Conservation (phyloP, 2,797 vertebrate species). For the Tauraco hartlaubi region DNA sequence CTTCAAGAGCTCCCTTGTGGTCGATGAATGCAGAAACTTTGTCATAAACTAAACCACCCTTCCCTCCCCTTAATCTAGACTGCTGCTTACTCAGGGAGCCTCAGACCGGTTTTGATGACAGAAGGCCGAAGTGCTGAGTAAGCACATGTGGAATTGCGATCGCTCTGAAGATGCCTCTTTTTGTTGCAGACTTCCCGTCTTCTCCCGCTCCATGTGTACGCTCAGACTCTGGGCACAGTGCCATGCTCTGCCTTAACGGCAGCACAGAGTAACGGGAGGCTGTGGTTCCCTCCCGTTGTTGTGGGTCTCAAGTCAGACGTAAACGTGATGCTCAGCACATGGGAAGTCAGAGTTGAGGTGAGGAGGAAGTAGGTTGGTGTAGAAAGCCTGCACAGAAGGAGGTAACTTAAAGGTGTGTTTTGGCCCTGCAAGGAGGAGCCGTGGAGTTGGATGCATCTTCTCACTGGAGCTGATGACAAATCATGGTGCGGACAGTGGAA, state of each 20-base stretch:
- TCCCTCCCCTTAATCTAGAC: not conserved
- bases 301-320: not conserved
- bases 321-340: not conserved
- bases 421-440: not conserved
- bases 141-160: not conserved
- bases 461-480: fast-evolving
- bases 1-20: constrained; percentile 30
- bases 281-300: not conserved
- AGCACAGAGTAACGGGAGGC: not conserved
- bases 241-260: not conserved
- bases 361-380: not conserved
- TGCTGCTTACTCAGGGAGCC: constrained; percentile 1
- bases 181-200: not conserved
- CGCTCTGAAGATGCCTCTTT: not conserved
- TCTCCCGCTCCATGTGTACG: not conserved
- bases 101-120: not conserved
- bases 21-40: constrained; percentile 1
- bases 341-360: too few species aligned
- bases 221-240: not conserved
- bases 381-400: not conserved
- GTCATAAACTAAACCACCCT: not conserved
- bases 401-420: not conserved
- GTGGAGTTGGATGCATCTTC: not conserved
- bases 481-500: fast-evolving
- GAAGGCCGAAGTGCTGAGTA: not conserved